Percentiles rank a stretch among this genome's conserved stretches.
These are phyloP conservation scores for Heterodera carotae DNA, from an alignment of 1,140 invertebrate genomes.

Conservation along the genomic window DNA sequence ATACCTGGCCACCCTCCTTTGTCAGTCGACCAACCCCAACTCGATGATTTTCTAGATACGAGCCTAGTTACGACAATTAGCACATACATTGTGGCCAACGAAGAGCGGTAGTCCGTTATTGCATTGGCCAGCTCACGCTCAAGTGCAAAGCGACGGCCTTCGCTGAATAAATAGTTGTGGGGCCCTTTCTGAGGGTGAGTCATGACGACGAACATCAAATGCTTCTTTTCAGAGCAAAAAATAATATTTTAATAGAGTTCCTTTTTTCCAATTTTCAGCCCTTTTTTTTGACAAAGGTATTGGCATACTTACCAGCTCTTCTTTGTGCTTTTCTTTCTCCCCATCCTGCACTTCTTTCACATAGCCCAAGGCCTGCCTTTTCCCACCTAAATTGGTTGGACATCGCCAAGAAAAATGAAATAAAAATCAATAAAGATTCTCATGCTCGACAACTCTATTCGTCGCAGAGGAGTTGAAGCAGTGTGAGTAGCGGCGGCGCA, in stretches of 20 bases:
- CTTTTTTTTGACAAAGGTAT: too few relatives aligned
- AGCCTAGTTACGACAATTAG: too few relatives aligned
- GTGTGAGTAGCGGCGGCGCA: too few relatives aligned
- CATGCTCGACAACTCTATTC: too few relatives aligned
- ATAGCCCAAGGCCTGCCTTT: constrained; percentile 26
- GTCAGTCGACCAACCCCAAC: too few relatives aligned
- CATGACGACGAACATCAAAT: constrained; percentile 46
- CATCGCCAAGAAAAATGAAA: neutral
- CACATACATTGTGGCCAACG: constrained; percentile 36
- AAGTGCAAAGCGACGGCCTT: constrained; percentile 49
- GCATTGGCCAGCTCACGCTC: constrained; percentile 43
- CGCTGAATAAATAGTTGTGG: constrained; percentile 48
- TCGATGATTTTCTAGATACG: too few relatives aligned
- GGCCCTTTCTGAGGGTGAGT: constrained; percentile 43
- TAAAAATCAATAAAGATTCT: neutral
- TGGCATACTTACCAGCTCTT: constrained; percentile 13
- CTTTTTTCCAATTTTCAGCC: neutral
- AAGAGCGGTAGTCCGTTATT: constrained; percentile 34
- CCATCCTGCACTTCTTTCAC: constrained; percentile 14
- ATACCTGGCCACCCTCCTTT: too few relatives aligned
- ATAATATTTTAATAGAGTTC: neutral
- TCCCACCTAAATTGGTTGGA: neutral
- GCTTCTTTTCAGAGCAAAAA: neutral
- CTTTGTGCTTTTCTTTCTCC: constrained; percentile 17
- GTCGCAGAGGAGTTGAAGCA: too few relatives aligned